These are phyloP conservation scores for Rousettus madagascariensis DNA, from an alignment of 2,797 vertebrate species.

Conservation along the genomic window DNA sequence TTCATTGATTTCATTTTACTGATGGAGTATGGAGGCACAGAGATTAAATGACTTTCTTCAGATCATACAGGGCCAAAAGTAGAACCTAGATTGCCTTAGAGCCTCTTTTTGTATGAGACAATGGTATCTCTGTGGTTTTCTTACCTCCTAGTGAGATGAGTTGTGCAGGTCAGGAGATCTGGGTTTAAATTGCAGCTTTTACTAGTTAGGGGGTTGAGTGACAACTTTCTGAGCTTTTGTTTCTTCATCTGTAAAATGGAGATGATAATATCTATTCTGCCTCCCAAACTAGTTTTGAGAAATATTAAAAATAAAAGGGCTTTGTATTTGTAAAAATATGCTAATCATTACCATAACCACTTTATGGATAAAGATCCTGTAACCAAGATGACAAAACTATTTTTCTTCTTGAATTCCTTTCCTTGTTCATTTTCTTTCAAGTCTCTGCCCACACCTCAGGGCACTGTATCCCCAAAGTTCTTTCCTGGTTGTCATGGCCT, in stretches of 20 bases:
- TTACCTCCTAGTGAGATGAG: not conserved
- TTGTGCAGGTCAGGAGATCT: not conserved
- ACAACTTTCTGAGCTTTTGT: slow-evolving; percentile 15
- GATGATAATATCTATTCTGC: not conserved
- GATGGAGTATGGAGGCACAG: not conserved
- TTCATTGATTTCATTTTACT: not conserved
- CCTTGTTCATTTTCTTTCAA: not conserved
- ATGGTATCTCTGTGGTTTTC: not conserved
- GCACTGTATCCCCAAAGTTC: not conserved
- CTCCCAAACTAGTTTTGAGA: not conserved
- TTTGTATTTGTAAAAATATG: slow-evolving; percentile 13
- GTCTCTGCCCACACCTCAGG: not conserved
- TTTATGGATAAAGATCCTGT: not conserved
- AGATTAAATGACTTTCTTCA: not conserved
- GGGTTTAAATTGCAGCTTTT: not conserved
- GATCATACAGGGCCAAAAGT: not conserved
- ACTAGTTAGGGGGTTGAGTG: not conserved
- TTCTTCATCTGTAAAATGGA: slow-evolving; percentile 11
- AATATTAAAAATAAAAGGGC: not conserved
- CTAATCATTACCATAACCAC: not conserved
- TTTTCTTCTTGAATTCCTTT: slow-evolving; percentile 43
- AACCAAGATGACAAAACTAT: not conserved
- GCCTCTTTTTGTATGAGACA: not conserved
- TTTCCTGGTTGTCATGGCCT: not conserved
- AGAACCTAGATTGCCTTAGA: not conserved